Evolutionary conservation across 1,140 invertebrate species (phyloP).

Genomic region (Paraescarpia echinospica): DNA sequence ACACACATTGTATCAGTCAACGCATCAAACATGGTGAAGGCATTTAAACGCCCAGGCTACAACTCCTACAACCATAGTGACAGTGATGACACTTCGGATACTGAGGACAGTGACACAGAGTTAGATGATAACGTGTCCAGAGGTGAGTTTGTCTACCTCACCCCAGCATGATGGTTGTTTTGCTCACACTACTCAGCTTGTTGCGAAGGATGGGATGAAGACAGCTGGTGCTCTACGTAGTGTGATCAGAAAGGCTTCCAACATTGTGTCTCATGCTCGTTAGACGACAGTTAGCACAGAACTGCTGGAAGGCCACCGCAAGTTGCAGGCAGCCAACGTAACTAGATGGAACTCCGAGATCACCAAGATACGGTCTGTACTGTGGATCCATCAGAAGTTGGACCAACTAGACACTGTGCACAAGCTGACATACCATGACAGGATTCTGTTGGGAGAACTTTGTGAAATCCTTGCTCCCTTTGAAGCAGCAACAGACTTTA

Average conservation of each 20-base stretch:
- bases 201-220: background rate
- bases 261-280: background rate
- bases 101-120: background rate
- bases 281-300: background rate
- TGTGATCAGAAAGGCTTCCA: background rate
- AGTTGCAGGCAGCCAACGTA: background rate
- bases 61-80: too few relatives aligned
- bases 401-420: slow-evolving; percentile 4
- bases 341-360: slow-evolving; percentile 12
- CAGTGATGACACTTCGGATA: background rate
- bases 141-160: background rate
- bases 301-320: slow-evolving; percentile 10
- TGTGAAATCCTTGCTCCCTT: background rate
- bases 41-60: too few relatives aligned
- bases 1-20: too few relatives aligned
- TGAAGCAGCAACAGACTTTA: too few relatives aligned
- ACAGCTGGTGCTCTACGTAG: background rate
- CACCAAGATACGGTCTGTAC: slow-evolving; percentile 10
- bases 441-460: slow-evolving; percentile 11
- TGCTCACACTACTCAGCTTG: background rate
- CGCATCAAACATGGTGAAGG: too few relatives aligned
- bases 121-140: background rate
- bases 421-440: slow-evolving; percentile 7
- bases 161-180: background rate
- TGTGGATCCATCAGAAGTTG: slow-evolving; percentile 2